Percentiles rank a stretch among this genome's conserved stretches.
Evolutionary conservation across 2,888 invertebrate species (phyloP).

Genomic region (Andrena bicolor): DNA sequence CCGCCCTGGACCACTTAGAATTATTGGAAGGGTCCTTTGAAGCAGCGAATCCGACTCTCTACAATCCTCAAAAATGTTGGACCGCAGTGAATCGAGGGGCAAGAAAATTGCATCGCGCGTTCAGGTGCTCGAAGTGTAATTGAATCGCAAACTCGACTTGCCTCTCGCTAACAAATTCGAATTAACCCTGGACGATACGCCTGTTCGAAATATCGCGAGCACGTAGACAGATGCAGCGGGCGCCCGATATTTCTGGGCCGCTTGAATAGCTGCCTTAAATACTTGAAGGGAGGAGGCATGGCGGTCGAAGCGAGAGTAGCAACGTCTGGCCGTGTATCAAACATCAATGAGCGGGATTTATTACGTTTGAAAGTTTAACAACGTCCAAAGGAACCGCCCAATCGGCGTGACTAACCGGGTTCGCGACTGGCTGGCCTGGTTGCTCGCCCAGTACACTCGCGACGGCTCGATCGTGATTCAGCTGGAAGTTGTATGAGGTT

Average conservation of each 20-base stretch:
- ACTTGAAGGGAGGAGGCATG: constrained; percentile 5
- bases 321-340: constrained; percentile 51
- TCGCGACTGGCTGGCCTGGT: constrained; percentile 60
- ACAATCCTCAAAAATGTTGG: no score
- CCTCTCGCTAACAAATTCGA: not conserved
- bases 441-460: constrained; percentile 42
- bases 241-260: not conserved
- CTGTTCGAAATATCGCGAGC: not conserved
- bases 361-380: constrained; percentile 72
- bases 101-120: no score
- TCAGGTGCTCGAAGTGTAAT: no score
- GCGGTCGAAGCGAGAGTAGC: not conserved
- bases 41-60: no score
- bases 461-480: constrained; percentile 60
- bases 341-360: constrained; percentile 64
- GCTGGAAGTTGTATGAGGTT: constrained; percentile 57
- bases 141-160: no score
- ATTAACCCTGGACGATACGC: constrained; percentile 4
- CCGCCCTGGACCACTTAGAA: no score
- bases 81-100: no score
- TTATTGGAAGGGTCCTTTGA: no score
- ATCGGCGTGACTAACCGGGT: constrained; percentile 73
- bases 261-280: constrained; percentile 26
- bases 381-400: constrained; percentile 58
- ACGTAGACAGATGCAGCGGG: constrained; percentile 1